A percentile compares a stretch with the other conserved stretches of the same genome.
Evolutionary conservation across 2,888 invertebrate species (phyloP).

Genomic region (Steromphala cineraria): DNA sequence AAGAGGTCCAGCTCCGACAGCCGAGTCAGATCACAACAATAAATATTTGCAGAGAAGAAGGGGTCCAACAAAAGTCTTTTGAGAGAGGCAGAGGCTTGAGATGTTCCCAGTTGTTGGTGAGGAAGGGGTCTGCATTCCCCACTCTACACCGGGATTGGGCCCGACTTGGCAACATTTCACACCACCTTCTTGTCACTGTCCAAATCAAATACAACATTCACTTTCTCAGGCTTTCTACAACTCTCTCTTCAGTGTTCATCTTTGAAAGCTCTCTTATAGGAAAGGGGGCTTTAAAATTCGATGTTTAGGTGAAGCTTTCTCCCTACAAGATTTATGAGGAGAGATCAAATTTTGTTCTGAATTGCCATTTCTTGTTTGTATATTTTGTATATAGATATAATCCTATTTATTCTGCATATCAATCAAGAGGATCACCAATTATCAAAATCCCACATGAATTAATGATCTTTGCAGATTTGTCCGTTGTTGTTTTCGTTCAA

Average conservation of each 20-base stretch:
- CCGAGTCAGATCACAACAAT: background rate
- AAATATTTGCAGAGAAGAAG: constrained; percentile 8
- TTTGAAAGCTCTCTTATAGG: too few relatives aligned
- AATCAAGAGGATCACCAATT: too few relatives aligned
- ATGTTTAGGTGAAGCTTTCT: too few relatives aligned
- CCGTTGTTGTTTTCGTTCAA: too few relatives aligned
- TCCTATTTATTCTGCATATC: too few relatives aligned
- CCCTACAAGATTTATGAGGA: too few relatives aligned
- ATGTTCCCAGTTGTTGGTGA: background rate
- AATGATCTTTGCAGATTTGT: too few relatives aligned
- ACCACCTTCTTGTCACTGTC: background rate
- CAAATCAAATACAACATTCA: constrained; percentile 5
- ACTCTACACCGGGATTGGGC: background rate
- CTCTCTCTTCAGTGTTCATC: background rate
- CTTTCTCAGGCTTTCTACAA: constrained; percentile 1
- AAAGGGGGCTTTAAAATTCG: too few relatives aligned
- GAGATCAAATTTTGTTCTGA: too few relatives aligned
- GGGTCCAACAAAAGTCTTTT: constrained; percentile 7
- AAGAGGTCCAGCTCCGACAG: background rate
- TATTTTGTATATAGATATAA: too few relatives aligned
- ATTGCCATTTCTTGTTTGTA: too few relatives aligned
- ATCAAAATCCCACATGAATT: too few relatives aligned
- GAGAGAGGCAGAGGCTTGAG: background rate
- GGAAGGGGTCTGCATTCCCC: background rate
- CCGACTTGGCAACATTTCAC: constrained; percentile 4